These are phyloP conservation scores for Anoplius nigerrimus DNA, from an alignment of 2,888 invertebrate species.

Conservation along the genomic window DNA sequence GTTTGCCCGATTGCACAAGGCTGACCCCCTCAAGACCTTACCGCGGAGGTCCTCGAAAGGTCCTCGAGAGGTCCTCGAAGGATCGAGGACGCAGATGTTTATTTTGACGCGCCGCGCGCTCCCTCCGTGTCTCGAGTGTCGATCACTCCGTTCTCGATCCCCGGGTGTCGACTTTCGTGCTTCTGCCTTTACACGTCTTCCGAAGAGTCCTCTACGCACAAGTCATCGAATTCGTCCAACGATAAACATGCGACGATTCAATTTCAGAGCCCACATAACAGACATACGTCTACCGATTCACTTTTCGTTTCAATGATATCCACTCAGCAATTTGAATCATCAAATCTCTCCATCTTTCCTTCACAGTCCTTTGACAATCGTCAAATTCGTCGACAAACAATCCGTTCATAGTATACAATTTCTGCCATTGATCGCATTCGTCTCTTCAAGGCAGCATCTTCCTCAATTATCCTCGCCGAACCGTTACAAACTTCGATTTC, in stretches of 20 bases:
- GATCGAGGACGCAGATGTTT: constrained; percentile 64
- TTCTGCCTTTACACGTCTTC: constrained; percentile 1
- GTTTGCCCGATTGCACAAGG: constrained; percentile 47
- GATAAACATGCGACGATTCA: too few relatives aligned
- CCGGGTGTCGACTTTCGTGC: constrained; percentile 1
- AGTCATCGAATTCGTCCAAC: background rate
- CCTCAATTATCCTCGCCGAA: too few relatives aligned
- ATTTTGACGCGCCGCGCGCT: constrained; percentile 54
- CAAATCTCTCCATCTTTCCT: too few relatives aligned
- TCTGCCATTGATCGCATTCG: too few relatives aligned
- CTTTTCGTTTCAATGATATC: too few relatives aligned
- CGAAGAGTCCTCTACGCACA: background rate
- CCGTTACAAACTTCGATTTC: background rate
- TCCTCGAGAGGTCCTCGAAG: constrained; percentile 48
- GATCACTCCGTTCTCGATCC: constrained; percentile 11
- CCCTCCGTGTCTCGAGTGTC: constrained; percentile 36
- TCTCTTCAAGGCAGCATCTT: too few relatives aligned
- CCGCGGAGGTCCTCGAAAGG: constrained; percentile 39
- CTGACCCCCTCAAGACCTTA: constrained; percentile 57
- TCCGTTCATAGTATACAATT: too few relatives aligned
- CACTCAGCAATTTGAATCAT: too few relatives aligned
- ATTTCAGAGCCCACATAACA: too few relatives aligned
- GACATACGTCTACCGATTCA: too few relatives aligned
- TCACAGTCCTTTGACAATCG: too few relatives aligned
- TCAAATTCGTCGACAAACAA: too few relatives aligned